Conservation (phyloP, 2,888 invertebrate genomes). For the Formica aserva region DNA sequence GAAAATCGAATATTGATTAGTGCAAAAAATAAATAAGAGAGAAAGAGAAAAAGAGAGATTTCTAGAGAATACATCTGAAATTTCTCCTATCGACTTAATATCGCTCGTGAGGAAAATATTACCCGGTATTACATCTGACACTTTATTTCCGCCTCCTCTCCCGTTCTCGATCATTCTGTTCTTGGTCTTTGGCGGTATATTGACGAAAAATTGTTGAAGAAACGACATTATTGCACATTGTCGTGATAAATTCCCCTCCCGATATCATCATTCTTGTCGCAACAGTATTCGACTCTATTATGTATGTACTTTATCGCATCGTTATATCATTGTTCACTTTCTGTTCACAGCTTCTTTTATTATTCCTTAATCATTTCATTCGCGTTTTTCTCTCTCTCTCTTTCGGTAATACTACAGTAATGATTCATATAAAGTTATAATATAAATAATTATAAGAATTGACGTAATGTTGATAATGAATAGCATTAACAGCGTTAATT, state of each 20-base stretch:
- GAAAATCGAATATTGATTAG: not conserved
- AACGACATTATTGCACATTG: constrained; percentile 75
- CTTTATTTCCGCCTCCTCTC: constrained; percentile 59
- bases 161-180: not conserved
- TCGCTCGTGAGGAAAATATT: constrained; percentile 51
- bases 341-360: not conserved
- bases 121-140: constrained; percentile 60
- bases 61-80: not conserved
- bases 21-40: not conserved
- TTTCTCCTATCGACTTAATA: constrained; percentile 42
- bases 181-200: constrained; percentile 34
- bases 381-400: not conserved
- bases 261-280: constrained; percentile 54
- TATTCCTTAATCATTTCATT: not conserved
- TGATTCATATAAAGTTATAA: not conserved
- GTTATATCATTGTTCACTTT: constrained; percentile 49
- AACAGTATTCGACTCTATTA: constrained; percentile 70
- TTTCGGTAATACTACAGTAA: not conserved
- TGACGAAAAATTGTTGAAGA: constrained; percentile 64
- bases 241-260: constrained; percentile 72
- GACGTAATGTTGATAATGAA: too few species aligned
- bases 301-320: constrained; percentile 69
- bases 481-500: constrained; percentile 52
- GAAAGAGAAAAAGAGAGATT: not conserved
- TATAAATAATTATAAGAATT: not conserved